A percentile compares a stretch with the other conserved stretches of the same genome.
These are phyloP conservation scores for Conomelus anceps DNA, from an alignment of 2,888 invertebrate genomes.

Conservation along the genomic window DNA sequence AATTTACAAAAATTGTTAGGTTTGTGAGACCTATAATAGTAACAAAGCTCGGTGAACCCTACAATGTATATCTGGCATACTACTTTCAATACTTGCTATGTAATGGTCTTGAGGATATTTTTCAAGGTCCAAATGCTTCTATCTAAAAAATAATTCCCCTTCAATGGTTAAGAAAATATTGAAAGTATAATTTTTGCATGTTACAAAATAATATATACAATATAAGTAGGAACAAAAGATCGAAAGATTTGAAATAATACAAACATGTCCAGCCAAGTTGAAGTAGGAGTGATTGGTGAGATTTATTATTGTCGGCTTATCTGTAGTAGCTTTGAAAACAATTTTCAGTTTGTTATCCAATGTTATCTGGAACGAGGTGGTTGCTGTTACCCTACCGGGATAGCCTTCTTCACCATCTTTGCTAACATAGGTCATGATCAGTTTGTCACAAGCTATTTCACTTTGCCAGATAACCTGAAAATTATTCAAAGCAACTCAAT, in stretches of 20 bases:
- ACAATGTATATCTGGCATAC: too few relatives aligned
- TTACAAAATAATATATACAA: not conserved
- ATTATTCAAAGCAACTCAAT: not conserved
- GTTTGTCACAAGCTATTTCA: slow-evolving; percentile 41
- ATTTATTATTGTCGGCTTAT: slow-evolving; percentile 52
- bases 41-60: too few relatives aligned
- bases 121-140: too few relatives aligned
- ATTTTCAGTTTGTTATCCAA: slow-evolving; percentile 47
- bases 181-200: too few relatives aligned
- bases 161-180: too few relatives aligned
- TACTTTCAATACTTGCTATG: too few relatives aligned
- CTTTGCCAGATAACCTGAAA: slow-evolving; percentile 47
- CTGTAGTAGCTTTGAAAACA: slow-evolving; percentile 48
- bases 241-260: slow-evolving; percentile 24
- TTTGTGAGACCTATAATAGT: too few relatives aligned
- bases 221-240: not conserved
- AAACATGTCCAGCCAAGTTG: slow-evolving; percentile 55
- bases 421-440: slow-evolving; percentile 47
- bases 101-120: too few relatives aligned
- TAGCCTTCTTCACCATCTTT: slow-evolving; percentile 53
- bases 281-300: slow-evolving; percentile 56
- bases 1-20: too few relatives aligned
- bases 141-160: too few relatives aligned
- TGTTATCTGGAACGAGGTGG: slow-evolving; percentile 47
- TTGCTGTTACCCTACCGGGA: slow-evolving; percentile 50